Conservation (phyloP, 2,888 invertebrate species). For the Ramazzottius varieornatus region DNA sequence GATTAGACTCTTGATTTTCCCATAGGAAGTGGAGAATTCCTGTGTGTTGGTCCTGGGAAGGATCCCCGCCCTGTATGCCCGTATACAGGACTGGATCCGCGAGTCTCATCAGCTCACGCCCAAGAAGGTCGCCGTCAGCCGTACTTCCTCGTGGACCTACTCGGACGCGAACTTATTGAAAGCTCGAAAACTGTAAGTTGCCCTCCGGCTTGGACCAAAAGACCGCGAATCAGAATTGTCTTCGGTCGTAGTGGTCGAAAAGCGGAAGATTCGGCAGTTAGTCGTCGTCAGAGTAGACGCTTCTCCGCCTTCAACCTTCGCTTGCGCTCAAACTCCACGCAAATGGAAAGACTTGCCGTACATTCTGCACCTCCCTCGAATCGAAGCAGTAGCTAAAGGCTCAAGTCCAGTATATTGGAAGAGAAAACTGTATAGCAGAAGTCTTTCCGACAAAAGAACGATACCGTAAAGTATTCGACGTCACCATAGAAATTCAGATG, state of each 20-base stretch:
- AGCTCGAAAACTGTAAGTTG: not conserved
- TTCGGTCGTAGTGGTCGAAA: no score
- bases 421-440: no score
- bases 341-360: not conserved
- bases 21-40: not conserved
- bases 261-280: not conserved
- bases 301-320: conserved; percentile 3
- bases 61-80: not conserved
- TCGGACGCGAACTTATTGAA: not conserved
- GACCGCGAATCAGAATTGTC: no score
- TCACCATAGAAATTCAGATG: no score
- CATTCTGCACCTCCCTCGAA: not conserved
- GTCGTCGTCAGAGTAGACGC: not conserved
- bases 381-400: no score
- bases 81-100: not conserved
- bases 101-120: not conserved
- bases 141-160: not conserved
- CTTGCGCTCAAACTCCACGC: not conserved
- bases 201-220: no score
- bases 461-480: no score
- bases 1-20: no score
- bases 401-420: no score
- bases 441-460: no score
- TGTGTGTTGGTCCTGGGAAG: not conserved
- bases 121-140: not conserved